phyloP scores from a whole-genome alignment of 2,888 invertebrate species.

The Caenorhabditis imperialis region DNA sequence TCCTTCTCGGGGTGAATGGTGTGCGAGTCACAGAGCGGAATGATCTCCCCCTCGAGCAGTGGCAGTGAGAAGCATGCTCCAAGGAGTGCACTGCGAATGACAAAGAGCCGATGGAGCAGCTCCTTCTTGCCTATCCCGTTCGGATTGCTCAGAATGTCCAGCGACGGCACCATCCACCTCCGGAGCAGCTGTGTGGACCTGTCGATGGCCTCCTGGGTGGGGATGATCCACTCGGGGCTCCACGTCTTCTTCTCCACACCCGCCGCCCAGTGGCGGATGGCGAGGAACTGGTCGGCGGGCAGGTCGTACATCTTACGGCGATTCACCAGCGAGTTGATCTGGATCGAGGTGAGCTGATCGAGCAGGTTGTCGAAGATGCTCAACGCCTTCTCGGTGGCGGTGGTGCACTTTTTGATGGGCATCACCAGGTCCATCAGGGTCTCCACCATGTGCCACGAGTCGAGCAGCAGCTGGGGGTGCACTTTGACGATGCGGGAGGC shows the following conservation, averaged over 20 bases:
- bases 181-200: conserved; percentile 83
- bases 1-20: conserved; percentile 29
- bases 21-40: conserved; percentile 77
- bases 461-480: conserved; percentile 51
- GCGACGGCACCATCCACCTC: conserved; percentile 82
- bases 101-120: conserved; percentile 83
- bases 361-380: conserved; percentile 82
- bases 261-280: conserved; percentile 88
- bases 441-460: conserved; percentile 82
- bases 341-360: conserved; percentile 82
- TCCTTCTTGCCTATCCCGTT: conserved; percentile 81
- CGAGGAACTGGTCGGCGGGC: conserved; percentile 84
- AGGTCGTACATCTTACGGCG: conserved; percentile 80
- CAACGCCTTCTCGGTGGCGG: conserved; percentile 80
- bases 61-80: conserved; percentile 84
- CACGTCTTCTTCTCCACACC: conserved; percentile 84
- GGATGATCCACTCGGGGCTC: conserved; percentile 85
- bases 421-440: conserved; percentile 85
- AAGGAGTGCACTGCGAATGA: conserved; percentile 84
- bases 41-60: conserved; percentile 83
- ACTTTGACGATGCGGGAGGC: conserved; percentile 82
- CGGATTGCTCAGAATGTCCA: conserved; percentile 82
- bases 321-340: conserved; percentile 31
- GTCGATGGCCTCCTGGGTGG: conserved; percentile 84
- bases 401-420: conserved; percentile 83